phyloP scores from a whole-genome alignment of 2,888 invertebrate genomes.

The Gasteruption jaculator region DNA sequence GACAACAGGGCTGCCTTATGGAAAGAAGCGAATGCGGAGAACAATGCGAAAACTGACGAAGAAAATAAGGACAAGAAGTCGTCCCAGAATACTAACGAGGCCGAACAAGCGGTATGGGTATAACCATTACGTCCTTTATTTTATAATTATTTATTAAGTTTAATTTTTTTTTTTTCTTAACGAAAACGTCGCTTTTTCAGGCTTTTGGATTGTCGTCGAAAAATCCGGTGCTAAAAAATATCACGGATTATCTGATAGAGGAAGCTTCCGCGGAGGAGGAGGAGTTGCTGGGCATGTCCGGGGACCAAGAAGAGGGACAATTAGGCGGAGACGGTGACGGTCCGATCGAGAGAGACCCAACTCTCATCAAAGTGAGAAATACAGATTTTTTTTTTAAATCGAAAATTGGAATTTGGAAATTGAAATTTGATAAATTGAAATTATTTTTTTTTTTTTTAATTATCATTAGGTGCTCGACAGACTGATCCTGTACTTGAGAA shows the following conservation, averaged over 20 bases:
- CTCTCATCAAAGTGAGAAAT: slow-evolving; percentile 63
- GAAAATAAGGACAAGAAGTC: slow-evolving; percentile 32
- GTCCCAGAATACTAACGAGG: slow-evolving; percentile 31
- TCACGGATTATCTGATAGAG: slow-evolving; percentile 96
- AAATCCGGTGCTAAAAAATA: slow-evolving; percentile 93
- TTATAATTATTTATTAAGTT: neutral
- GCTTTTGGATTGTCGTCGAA: slow-evolving; percentile 72
- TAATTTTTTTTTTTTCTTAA: neutral
- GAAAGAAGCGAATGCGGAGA: slow-evolving; percentile 56
- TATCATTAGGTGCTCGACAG: slow-evolving; percentile 62
- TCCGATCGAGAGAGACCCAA: slow-evolving; percentile 68
- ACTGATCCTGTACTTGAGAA: slow-evolving; percentile 86
- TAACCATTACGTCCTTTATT: neutral
- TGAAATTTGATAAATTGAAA: too few species aligned
- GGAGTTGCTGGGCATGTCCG: slow-evolving; percentile 72
- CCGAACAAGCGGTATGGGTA: slow-evolving; percentile 41
- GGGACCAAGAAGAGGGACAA: slow-evolving; percentile 55
- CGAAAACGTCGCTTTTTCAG: slow-evolving; percentile 33
- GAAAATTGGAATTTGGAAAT: too few species aligned
- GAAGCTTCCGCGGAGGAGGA: slow-evolving; percentile 99
- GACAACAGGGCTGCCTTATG: slow-evolving; percentile 82
- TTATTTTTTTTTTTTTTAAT: too few species aligned
- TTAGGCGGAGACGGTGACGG: slow-evolving; percentile 52
- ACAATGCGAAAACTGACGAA: slow-evolving; percentile 24
- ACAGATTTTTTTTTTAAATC: slow-evolving; percentile 1